Evolutionary conservation across 1,140 invertebrate species (phyloP), one percentile per base, ranked within the genome.

Genomic region (Neomicropteryx cornuta): DNA sequence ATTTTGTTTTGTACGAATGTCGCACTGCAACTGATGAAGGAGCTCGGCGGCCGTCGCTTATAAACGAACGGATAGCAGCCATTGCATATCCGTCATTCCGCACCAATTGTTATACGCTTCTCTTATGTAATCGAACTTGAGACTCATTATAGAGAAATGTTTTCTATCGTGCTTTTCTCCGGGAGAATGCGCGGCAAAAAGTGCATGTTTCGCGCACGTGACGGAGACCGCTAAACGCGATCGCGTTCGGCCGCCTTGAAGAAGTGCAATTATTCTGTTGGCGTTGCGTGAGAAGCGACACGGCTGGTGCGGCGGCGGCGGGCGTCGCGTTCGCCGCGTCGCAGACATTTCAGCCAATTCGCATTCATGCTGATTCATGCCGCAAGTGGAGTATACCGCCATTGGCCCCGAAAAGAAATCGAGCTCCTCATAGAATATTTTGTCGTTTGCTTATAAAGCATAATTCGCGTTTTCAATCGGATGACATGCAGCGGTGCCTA

Each of bases 91-190:
- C 66, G 66, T 62, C 54, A 68, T 68, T 67, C 66, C 60, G 64
- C 66, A 63, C 64, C 56, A 65, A 60, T 67, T 67, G 62, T 63
- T 56, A 49, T 11, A 52, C 62, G 60, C 60, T 62, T 56, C 50
- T 56, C 63, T 68, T 68, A 68, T 48, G 60, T 68, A 68, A 68
- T 56, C 64, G 60, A 66, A 68, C 63, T 68, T 68, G 61, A 66
- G 64, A 57, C 38, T 42, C 37, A 64, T 62, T 55, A 60, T 62
- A 55, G 52, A 62, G 59, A 63, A 58, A 54, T 50, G 59, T 66
- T 66, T 68, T 66, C 63, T 60, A 66, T 28, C 60, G 57, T 51
- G 51, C 64, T 62, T 68, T 66, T 68, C 63, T 64, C 63, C 60
- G 45, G 61, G 59, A 66, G 61, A 66, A 68, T 68, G 62, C 51